Evolutionary conservation across 2,797 vertebrate genomes (phyloP).

Genomic region (Heliangelus exortis): DNA sequence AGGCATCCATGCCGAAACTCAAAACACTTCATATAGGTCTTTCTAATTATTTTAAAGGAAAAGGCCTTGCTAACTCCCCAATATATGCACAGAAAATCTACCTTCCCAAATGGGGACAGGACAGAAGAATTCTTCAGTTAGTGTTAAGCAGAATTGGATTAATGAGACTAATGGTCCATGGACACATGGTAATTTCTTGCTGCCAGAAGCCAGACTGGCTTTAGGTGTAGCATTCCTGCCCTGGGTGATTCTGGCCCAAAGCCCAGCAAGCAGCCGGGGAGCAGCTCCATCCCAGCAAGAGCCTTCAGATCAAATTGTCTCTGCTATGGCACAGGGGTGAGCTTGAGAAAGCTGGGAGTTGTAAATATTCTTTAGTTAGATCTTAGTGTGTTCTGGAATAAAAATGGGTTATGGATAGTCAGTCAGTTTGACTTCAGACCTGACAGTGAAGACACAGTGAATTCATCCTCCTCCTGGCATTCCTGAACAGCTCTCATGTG

Average conservation of each 20-base stretch:
- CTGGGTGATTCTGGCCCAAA: neutral
- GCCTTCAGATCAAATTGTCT: neutral
- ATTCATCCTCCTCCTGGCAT: neutral
- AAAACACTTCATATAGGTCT: neutral
- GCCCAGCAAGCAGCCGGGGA: neutral
- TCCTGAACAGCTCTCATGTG: neutral
- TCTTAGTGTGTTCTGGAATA: neutral
- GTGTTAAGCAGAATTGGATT: neutral
- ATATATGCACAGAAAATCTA: neutral
- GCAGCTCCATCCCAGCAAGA: neutral
- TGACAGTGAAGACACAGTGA: neutral
- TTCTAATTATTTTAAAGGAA: constrained; percentile 31
- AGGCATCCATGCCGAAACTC: neutral
- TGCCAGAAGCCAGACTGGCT: neutral
- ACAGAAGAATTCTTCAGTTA: constrained; percentile 3
- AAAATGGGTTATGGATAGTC: neutral
- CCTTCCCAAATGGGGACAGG: no score
- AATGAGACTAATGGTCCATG: neutral
- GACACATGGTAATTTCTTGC: neutral
- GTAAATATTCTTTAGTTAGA: neutral
- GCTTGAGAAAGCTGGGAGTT: neutral
- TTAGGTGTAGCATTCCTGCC: neutral
- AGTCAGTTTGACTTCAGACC: neutral
- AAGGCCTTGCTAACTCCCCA: neutral
- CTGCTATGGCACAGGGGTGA: neutral